Conservation (phyloP, 1,140 invertebrate genomes). For the Drosophila busckii region DNA sequence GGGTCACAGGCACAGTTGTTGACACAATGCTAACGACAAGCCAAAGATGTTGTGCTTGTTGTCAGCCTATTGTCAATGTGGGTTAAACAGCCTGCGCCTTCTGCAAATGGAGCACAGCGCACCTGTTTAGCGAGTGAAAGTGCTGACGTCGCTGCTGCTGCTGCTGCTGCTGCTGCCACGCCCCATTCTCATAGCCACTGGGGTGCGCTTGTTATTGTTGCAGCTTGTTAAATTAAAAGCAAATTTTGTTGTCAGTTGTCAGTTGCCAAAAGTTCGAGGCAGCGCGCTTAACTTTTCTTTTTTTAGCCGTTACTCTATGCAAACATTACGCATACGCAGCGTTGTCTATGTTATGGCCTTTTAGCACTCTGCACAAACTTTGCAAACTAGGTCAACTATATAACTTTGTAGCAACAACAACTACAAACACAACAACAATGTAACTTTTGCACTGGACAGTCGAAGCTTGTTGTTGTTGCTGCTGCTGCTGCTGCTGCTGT, state of each 20-base stretch:
- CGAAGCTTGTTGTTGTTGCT: slow-evolving; percentile 4
- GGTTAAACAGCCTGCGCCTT: slow-evolving; percentile 64
- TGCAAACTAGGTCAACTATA: slow-evolving; percentile 37
- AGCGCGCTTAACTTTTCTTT: slow-evolving; percentile 20
- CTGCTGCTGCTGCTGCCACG: slow-evolving; percentile 18
- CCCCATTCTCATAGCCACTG: too few relatives aligned
- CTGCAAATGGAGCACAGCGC: slow-evolving; percentile 17
- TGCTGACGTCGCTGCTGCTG: not conserved
- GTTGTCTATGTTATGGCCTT: slow-evolving; percentile 49
- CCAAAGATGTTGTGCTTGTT: slow-evolving; percentile 30
- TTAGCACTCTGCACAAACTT: slow-evolving; percentile 39
- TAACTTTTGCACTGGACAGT: slow-evolving; percentile 14
- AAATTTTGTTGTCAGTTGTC: slow-evolving; percentile 54
- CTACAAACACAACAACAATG: slow-evolving; percentile 3
- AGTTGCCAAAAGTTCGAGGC: slow-evolving; percentile 9
- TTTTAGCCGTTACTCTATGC: slow-evolving; percentile 15
- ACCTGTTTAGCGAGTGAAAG: not conserved
- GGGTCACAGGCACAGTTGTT: slow-evolving; percentile 55
- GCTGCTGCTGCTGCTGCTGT: too few relatives aligned
- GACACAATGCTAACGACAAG: slow-evolving; percentile 57
- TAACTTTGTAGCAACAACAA: slow-evolving; percentile 12
- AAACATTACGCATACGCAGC: slow-evolving; percentile 64
- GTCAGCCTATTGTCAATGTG: slow-evolving; percentile 59
- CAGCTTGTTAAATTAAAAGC: slow-evolving; percentile 61
- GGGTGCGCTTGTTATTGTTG: too few relatives aligned